Conservation (phyloP, 2,797 vertebrate species). For the Linurgus olivaceus region DNA sequence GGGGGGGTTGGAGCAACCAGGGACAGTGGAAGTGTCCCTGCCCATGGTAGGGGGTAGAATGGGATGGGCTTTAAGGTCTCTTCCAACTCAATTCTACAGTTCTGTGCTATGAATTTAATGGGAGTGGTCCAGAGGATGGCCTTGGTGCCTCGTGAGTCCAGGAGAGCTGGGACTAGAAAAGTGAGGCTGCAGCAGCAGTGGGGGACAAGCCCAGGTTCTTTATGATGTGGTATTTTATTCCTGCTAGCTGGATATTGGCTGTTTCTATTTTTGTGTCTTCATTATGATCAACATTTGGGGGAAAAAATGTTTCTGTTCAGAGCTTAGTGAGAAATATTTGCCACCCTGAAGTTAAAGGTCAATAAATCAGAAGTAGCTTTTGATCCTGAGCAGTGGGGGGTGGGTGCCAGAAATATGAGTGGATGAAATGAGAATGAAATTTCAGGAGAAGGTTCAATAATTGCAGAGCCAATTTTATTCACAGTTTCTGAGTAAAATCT, state of each 20-base stretch:
- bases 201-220: neutral
- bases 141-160: no score
- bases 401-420: neutral
- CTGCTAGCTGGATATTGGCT: neutral
- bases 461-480: neutral
- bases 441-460: neutral
- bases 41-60: neutral
- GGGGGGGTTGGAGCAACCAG: neutral
- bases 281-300: neutral
- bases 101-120: neutral
- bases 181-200: neutral
- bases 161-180: neutral
- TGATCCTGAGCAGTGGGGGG: neutral
- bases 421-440: neutral
- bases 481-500: neutral
- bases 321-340: neutral
- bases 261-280: neutral
- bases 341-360: neutral
- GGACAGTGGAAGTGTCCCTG: neutral
- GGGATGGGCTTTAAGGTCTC: neutral
- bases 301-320: neutral
- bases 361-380: neutral
- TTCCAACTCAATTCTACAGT: neutral
- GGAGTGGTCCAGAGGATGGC: neutral
- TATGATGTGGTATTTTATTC: neutral